Evolutionary conservation across 2,888 invertebrate species (phyloP), one percentile per base, ranked within the genome.

Genomic region (Microplitis deprimator): DNA sequence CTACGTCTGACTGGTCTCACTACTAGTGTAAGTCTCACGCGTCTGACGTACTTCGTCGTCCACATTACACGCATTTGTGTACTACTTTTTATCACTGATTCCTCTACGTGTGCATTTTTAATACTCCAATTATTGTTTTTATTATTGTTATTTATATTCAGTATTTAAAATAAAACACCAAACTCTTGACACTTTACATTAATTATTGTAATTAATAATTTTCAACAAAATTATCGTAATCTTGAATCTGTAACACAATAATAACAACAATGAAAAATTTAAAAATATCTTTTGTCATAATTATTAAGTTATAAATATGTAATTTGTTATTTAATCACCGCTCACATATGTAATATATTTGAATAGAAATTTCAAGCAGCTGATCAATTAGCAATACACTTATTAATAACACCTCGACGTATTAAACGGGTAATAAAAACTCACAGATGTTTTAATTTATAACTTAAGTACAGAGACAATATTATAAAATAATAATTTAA

Each of bases 1-100:
- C 40, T 60, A 60, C 20, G 40, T 60, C 38, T 67, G 50, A 40
- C 61, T 65, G 59, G 16, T 72, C 60, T 59, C 64, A 71, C 74
- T 41, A 59, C 50, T 50, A 50, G 50, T 50, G 50, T 50, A 50
- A 50, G 65, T 65, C 65, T 65, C 29, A 20, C 65, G 20, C 65
- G 20, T 68, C 69, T 68, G 50, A 70, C 71, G 41, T 75, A 60
- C 40, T 17, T 74, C 39, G 41, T 50, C 38, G 40, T 72, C 16
- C 72, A 72, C 72, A 62, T 17, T 8, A 39, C 50, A 50, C 65
- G 16, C 50, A 73, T 65, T 73, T 59, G 67, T 72, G 38, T 65
- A 67, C 65, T 65, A 73, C 50, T 67, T 50, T 50, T 73, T 64
- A n/a, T 59, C 20, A 70, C 39, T 20, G 17, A 59, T 40, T 8